phyloP scores from a whole-genome alignment of 2,797 vertebrate species.

The Enoplosus armatus region DNA sequence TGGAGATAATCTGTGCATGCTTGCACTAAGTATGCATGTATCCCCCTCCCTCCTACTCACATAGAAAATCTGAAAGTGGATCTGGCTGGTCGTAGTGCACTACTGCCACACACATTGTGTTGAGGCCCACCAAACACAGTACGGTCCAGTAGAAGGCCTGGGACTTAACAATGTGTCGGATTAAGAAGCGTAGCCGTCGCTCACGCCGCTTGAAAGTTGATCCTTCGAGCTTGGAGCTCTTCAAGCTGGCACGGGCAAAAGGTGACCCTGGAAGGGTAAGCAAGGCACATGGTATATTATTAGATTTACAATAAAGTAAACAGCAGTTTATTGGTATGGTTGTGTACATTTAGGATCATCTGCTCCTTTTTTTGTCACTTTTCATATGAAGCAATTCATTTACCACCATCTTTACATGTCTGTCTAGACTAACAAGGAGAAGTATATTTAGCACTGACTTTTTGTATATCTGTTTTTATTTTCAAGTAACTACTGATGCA shows the following conservation, averaged over 20 bases:
- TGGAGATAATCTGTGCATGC: slow-evolving; percentile 42
- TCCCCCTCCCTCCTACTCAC: slow-evolving; percentile 83
- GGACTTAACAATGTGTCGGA: slow-evolving; percentile 94
- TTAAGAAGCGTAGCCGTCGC: slow-evolving; percentile 92
- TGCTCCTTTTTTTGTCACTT: not conserved
- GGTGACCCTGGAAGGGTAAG: slow-evolving; percentile 88
- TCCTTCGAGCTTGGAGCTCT: slow-evolving; percentile 96
- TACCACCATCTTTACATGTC: not conserved
- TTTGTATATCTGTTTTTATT: not conserved
- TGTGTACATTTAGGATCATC: not conserved
- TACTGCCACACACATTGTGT: slow-evolving; percentile 95
- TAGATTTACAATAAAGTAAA: not conserved
- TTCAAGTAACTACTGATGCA: not conserved
- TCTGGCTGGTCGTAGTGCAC: slow-evolving; percentile 96
- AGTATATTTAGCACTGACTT: not conserved
- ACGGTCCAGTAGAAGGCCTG: slow-evolving; percentile 98
- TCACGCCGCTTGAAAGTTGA: slow-evolving; percentile 92
- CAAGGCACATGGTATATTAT: slow-evolving; percentile 13
- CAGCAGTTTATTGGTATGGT: not conserved
- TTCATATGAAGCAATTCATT: not conserved
- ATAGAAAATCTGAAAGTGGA: slow-evolving; percentile 94
- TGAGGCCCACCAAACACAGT: slow-evolving; percentile 95
- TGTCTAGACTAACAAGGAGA: not conserved
- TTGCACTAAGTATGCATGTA: slow-evolving; percentile 13
- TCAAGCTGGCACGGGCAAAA: slow-evolving; percentile 95